A percentile compares a stretch with the other conserved stretches of the same genome.
Evolutionary conservation across 2,888 invertebrate genomes (phyloP).

Genomic region (Mylabris sibirica): DNA sequence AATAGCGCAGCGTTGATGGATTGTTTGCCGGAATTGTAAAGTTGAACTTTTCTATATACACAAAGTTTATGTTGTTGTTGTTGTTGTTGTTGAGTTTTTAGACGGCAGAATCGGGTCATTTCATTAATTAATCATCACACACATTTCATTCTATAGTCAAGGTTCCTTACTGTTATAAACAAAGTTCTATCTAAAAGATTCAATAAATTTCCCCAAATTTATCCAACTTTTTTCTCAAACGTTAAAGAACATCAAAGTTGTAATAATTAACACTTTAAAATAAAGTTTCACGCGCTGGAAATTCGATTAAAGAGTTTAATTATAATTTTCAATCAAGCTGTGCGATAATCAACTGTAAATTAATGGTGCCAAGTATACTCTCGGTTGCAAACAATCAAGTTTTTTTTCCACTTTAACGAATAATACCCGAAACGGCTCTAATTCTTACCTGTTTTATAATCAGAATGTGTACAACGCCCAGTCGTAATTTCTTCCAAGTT

Average conservation of each 20-base stretch:
- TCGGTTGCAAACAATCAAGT: constrained; percentile 18
- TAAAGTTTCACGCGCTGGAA: constrained; percentile 22
- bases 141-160: not conserved
- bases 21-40: not conserved
- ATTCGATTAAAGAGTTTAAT: constrained; percentile 38
- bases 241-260: not conserved
- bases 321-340: constrained; percentile 42
- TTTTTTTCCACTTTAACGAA: constrained; percentile 16
- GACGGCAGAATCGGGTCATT: not conserved
- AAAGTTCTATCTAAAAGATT: not conserved
- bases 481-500: constrained; percentile 1
- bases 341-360: constrained; percentile 35
- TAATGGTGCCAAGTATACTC: constrained; percentile 23
- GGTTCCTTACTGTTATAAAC: not conserved
- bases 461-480: not conserved
- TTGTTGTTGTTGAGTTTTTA: not conserved
- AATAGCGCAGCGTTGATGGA: not conserved
- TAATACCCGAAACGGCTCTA: constrained; percentile 12
- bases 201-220: not conserved
- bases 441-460: constrained; percentile 17
- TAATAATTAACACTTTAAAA: constrained; percentile 32
- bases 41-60: not conserved
- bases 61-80: too few species aligned
- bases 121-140: constrained; percentile 8
- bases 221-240: not conserved